phyloP scores from a whole-genome alignment of 2,797 vertebrate genomes.

The Lepidocolaptes lacrymiger region DNA sequence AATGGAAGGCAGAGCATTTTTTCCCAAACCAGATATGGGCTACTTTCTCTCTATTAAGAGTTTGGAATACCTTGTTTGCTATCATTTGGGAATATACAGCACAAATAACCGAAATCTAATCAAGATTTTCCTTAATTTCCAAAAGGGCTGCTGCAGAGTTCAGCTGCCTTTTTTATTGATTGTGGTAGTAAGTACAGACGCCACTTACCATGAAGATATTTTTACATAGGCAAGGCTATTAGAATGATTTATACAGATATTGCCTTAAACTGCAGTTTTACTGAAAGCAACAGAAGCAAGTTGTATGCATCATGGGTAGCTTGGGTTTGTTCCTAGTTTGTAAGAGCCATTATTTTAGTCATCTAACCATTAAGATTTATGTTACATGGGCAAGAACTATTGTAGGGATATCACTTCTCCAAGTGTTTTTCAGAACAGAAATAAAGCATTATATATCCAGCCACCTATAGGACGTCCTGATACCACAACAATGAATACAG shows the following conservation, averaged over 20 bases:
- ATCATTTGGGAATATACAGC: neutral
- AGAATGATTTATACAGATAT: conserved; percentile 23
- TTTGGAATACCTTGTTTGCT: conserved; percentile 15
- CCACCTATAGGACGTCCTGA: neutral
- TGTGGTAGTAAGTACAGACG: neutral
- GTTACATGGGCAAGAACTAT: neutral
- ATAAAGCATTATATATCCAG: neutral
- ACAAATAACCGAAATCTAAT: conserved; percentile 46
- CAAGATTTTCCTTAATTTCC: conserved; percentile 33
- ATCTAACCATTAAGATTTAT: conserved; percentile 16
- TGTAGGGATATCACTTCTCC: neutral
- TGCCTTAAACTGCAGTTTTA: conserved; percentile 38
- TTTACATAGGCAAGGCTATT: conserved; percentile 35
- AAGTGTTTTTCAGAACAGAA: conserved; percentile 13
- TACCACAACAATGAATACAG: neutral
- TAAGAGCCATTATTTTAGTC: neutral
- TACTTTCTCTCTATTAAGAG: neutral
- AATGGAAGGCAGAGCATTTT: conserved; percentile 22
- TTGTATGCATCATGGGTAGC: neutral
- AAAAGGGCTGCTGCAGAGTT: conserved; percentile 31
- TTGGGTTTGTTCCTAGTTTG: neutral
- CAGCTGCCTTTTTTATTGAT: conserved; percentile 33
- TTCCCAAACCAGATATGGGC: neutral
- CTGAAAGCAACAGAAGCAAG: conserved; percentile 25
- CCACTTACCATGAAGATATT: neutral